Evolutionary conservation across 2,888 invertebrate species (phyloP).

Genomic region (Theretra japonica): DNA sequence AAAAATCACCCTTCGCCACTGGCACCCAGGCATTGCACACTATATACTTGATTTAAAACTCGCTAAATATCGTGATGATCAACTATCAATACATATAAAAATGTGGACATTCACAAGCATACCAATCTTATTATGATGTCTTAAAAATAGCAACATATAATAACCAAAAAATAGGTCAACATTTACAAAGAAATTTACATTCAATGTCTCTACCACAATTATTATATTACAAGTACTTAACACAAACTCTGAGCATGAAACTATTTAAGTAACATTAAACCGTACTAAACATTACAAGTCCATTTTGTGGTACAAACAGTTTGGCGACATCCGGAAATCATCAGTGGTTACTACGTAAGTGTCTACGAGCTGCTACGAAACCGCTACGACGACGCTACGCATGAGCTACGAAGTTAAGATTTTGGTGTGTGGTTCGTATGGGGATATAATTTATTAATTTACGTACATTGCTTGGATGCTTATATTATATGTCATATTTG

Average conservation of each 20-base stretch:
- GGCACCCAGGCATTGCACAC: no score
- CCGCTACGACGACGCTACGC: constrained; percentile 33
- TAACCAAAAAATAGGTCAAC: neutral
- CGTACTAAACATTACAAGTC: constrained; percentile 22
- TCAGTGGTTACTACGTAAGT: constrained; percentile 21
- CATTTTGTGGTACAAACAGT: constrained; percentile 23
- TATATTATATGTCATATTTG: no score
- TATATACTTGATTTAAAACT: no score
- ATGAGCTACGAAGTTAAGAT: neutral
- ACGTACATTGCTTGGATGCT: neutral
- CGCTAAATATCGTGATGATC: no score
- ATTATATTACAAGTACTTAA: neutral
- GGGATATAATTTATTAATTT: neutral
- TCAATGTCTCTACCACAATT: neutral
- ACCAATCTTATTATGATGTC: no score
- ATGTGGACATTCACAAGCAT: no score
- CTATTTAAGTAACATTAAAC: constrained; percentile 18
- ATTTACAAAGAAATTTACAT: neutral
- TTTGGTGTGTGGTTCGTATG: neutral
- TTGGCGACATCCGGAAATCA: constrained; percentile 25
- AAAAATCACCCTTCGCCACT: no score
- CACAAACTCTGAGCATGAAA: neutral
- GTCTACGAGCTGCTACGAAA: constrained; percentile 42
- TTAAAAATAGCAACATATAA: no score
- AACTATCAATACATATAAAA: no score